These are phyloP conservation scores for Aplysina aerophoba DNA, from an alignment of 37 sponge, comb jelly and placozoan species.

Conservation along the genomic window DNA sequence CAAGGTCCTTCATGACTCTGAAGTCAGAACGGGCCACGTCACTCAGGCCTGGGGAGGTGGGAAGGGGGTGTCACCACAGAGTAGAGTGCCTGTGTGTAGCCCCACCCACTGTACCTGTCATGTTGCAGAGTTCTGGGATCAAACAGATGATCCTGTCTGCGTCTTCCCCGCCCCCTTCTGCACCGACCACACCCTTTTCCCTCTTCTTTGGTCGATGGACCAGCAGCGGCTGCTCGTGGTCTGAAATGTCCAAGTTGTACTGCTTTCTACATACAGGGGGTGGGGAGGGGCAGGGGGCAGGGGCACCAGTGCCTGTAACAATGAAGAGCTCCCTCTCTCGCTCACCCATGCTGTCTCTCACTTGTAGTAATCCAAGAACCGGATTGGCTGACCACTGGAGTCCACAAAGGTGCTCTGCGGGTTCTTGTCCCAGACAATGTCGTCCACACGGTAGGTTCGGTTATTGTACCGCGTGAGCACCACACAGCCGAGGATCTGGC, in stretches of 20 bases:
- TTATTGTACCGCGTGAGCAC: slow-evolving; percentile 95
- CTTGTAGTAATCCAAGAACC: slow-evolving; percentile 93
- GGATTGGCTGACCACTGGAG: slow-evolving; percentile 71
- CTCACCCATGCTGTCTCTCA: neutral
- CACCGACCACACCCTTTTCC: neutral
- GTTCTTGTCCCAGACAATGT: slow-evolving; percentile 96
- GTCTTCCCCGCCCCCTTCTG: slow-evolving; percentile 23
- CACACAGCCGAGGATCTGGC: slow-evolving; percentile 77
- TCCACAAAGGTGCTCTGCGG: slow-evolving; percentile 82
- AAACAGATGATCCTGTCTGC: slow-evolving; percentile 82
- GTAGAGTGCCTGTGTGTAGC: neutral
- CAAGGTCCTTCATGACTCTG: slow-evolving; percentile 92
- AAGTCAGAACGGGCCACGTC: slow-evolving; percentile 77
- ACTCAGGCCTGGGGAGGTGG: slow-evolving; percentile 50
- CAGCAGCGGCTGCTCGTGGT: slow-evolving; percentile 90
- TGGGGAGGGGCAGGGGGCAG: neutral
- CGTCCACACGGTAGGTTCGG: slow-evolving; percentile 93
- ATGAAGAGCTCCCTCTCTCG: neutral
- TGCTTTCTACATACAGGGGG: slow-evolving; percentile 33
- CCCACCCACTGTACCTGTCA: slow-evolving; percentile 66
- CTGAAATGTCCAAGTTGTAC: slow-evolving; percentile 76
- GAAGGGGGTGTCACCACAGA: neutral
- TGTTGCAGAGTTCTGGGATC: slow-evolving; percentile 93
- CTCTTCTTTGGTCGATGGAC: slow-evolving; percentile 79
- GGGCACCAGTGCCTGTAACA: neutral